phyloP scores from a whole-genome alignment of 1,140 invertebrate species.

The Plodia interpunctella region DNA sequence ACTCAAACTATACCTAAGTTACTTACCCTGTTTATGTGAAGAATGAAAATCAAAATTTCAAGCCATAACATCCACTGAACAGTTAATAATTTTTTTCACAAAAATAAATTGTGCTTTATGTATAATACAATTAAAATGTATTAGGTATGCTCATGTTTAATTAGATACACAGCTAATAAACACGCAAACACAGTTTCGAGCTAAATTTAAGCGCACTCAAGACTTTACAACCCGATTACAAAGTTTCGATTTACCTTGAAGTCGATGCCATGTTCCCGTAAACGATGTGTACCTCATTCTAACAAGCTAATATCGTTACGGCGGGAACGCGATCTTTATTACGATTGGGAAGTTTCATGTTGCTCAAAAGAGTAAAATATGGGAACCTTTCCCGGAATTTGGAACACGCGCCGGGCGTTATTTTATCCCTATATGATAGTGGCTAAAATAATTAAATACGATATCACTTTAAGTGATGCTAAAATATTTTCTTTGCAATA shows the following conservation, averaged over 20 bases:
- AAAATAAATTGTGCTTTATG: too few species aligned
- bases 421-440: constrained; percentile 11
- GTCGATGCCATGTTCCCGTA: constrained; percentile 6
- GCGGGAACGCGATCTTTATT: constrained; percentile 24
- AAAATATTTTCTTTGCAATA: too few species aligned
- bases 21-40: too few species aligned
- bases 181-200: not conserved
- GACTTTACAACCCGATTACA: constrained; percentile 19
- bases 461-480: too few species aligned
- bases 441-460: constrained; percentile 1
- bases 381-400: not conserved
- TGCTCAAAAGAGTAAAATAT: constrained; percentile 13
- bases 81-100: too few species aligned
- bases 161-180: constrained; percentile 7
- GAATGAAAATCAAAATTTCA: too few species aligned
- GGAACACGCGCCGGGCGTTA: constrained; percentile 12
- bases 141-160: not conserved
- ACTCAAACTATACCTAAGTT: too few species aligned
- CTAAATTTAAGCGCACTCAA: constrained; percentile 12
- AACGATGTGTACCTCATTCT: constrained; percentile 9
- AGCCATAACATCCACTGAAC: too few species aligned
- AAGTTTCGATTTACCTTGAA: constrained; percentile 21
- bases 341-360: constrained; percentile 19
- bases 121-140: too few species aligned
- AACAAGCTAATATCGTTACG: constrained; percentile 12